A percentile compares a stretch with the other conserved stretches of the same genome.
Conservation (phyloP, 1,140 invertebrate genomes). For the Brachionus manjavacas region DNA sequence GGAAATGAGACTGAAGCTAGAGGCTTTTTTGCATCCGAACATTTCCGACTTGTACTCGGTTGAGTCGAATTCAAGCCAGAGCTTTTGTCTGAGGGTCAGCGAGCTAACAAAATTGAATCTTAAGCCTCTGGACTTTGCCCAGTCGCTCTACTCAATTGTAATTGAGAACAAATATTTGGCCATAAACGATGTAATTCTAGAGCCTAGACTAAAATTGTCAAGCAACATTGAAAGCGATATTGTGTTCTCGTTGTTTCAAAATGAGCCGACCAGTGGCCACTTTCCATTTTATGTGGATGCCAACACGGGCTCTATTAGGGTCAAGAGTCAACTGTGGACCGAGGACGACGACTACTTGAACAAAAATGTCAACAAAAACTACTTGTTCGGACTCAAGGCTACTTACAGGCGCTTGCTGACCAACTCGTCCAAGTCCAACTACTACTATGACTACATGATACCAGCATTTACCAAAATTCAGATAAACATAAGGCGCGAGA, state of each 20-base stretch:
- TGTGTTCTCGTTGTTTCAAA: conserved; percentile 3
- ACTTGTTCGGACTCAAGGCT: conserved; percentile 10
- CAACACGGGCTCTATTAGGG: not conserved
- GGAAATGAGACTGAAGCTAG: not conserved
- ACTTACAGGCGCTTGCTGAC: not conserved
- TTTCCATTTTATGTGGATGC: conserved; percentile 23
- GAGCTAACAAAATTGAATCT: conserved; percentile 22
- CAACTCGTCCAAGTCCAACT: not conserved
- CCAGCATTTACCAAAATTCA: conserved; percentile 34
- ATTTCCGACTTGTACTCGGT: not conserved
- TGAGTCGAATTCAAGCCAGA: not conserved
- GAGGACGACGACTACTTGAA: not conserved
- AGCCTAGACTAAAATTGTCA: not conserved
- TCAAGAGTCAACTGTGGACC: not conserved
- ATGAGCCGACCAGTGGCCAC: not conserved
- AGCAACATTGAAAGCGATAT: not conserved
- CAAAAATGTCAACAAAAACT: conserved; percentile 19
- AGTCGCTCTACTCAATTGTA: not conserved
- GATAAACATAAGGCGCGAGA: not conserved
- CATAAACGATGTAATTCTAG: not conserved
- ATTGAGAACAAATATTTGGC: conserved; percentile 3
- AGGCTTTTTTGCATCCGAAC: not conserved
- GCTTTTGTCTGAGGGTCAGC: not conserved
- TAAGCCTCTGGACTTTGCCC: conserved; percentile 12
- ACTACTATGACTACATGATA: conserved; percentile 41